phyloP scores from a whole-genome alignment of 2,797 vertebrate species.

The Epinephelus malabaricus region DNA sequence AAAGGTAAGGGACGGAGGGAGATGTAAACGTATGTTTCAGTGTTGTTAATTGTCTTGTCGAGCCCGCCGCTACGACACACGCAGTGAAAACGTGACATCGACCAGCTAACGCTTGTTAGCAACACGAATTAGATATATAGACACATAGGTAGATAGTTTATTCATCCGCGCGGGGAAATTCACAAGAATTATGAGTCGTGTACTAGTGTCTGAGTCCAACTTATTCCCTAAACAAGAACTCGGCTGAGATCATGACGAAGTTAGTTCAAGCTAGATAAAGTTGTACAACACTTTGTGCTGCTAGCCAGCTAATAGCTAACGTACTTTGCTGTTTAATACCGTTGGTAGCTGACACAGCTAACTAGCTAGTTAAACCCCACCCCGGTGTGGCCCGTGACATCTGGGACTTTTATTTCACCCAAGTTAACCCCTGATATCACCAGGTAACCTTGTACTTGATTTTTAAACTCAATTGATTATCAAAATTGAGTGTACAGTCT shows the following conservation, averaged over 20 bases:
- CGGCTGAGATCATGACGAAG: rapidly evolving
- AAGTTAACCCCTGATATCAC: rapidly evolving
- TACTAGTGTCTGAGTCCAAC: rapidly evolving
- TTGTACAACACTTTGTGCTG: background rate
- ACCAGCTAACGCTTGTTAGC: constrained; percentile 73
- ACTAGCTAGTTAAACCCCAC: constrained; percentile 67
- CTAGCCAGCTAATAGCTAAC: background rate
- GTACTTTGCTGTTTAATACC: background rate
- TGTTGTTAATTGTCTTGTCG: constrained; percentile 19
- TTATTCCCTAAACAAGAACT: background rate
- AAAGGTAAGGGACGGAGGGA: constrained; percentile 78
- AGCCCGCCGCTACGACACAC: constrained; percentile 62
- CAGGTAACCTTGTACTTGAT: rapidly evolving
- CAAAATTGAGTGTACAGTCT: rapidly evolving
- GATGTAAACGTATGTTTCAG: background rate
- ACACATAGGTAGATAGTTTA: too few relatives aligned
- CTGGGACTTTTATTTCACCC: background rate
- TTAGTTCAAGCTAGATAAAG: background rate
- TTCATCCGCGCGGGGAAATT: background rate
- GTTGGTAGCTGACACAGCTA: constrained; percentile 40
- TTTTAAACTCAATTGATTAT: rapidly evolving
- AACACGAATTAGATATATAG: background rate
- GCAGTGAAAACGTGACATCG: constrained; percentile 80
- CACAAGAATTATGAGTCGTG: background rate
- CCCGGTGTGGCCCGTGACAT: constrained; percentile 55